Evolutionary conservation across 2,888 invertebrate genomes (phyloP), one percentile per base, ranked within the genome.

Genomic region (Oeneis ivallda): DNA sequence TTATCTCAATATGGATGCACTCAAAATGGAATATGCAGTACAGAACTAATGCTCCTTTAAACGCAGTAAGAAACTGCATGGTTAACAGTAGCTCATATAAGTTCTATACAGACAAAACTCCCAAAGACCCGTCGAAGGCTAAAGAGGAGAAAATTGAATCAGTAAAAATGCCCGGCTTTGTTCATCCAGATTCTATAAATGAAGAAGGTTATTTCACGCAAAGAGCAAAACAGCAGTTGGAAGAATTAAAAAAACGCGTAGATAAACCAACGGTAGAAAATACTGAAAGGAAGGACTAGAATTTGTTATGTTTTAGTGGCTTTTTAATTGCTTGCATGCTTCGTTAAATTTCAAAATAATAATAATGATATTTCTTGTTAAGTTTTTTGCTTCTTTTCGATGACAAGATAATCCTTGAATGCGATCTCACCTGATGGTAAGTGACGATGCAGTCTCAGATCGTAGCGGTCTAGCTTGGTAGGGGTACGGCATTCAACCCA

Each of bases 191-290:
- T 2, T 72, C 69, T 1, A 63, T 67, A 11, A 76, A 77, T 9
- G 82, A 81, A 56, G 78, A 82, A 71, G 78, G 77, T 0, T 78
- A 77, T 50, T 78, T 81, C 54, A 76, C 78, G 1, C 75, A 81
- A 58, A 76, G 74, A 47, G 73, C 79, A 0, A 80, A 72, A 49
- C 67, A 76, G 17, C 74, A 84, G 67, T 50, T 82, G 0, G 76
- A 80, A 39, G 76, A 81, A 59, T 54, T 80, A 13, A 83, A 82
- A 54, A 79, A 75, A 61, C 79, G 74, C 39, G 39, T 72, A n/a
- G 72, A 75, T 1, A 74, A 75, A 9, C 74, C 78, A 10, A 69
- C 73, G 0, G 63, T 77, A 5, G 73, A 72, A 0, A 77, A 75
- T 50, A 72, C 74, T 37, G 77, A 80, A 32, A 76, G 73, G 56